Base-by-base conservation (phyloP, 1,140 invertebrate species). In the Eubasilissa regina region DNA sequence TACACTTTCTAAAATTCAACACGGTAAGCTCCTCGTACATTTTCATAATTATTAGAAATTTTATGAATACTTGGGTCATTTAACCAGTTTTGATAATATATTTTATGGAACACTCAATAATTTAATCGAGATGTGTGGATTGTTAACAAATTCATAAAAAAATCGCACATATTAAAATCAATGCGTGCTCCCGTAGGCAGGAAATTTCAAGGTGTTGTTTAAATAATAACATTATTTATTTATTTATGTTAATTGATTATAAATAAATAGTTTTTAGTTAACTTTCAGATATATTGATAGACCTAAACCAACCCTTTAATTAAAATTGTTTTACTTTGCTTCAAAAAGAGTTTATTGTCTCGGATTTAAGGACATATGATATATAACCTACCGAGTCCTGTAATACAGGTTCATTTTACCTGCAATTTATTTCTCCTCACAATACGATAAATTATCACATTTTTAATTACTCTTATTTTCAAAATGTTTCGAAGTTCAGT, bases 11-110 rank as follows among this genome's bases (percentile, higher is more conserved):
- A 43, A 44, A 10, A 64, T 64, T 64, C 35, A 10, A 58, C 15
- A 58, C 1, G 15, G 25, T 62, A 62, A 62, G 25, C 25, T 21
- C 12, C 6, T n/a, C 60, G 48, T 51, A 25, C 25, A 10, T 64
- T 35, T 10, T 64, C 10, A 64, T 64, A 4, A 64, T 64, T 64
- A 64, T 62, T 62, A 62, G 25, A 64, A 64, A 64, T 44, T 64
- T 64, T 12, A 4, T 12, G 13, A 64, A 35, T 64, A 25, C 35
- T 44, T 64, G 10, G 19, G 25, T 64, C 35, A 64, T 64, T 64
- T 13, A 11, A 43, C 60, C 35, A 64, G 60, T 64, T 64, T 64
- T 60, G 35, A 51, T n/a, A 51, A 51, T 51, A 51, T 51, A 51
- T 51, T 51, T 51, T 13, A 8, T 51, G 11, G 9, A 51, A 51